Percentiles rank a stretch among this genome's conserved stretches.
Evolutionary conservation across 1,140 invertebrate genomes (phyloP).

Genomic region (Euwallacea fornicatus): DNA sequence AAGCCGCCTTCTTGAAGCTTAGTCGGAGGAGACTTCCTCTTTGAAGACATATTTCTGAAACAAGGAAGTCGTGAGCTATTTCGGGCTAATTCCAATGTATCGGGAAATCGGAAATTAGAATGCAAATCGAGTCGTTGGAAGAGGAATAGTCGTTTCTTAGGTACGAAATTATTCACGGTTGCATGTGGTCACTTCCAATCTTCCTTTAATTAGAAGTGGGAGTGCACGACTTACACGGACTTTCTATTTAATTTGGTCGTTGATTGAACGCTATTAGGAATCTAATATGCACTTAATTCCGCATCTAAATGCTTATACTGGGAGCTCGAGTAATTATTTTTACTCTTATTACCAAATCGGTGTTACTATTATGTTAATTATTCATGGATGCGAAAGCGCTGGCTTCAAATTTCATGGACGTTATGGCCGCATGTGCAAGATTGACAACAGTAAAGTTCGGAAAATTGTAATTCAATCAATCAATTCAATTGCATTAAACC

Average conservation of each 20-base stretch:
- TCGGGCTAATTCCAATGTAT: background rate
- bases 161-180: constrained; percentile 35
- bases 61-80: background rate
- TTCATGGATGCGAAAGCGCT: too few relatives aligned
- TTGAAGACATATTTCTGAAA: constrained; percentile 90
- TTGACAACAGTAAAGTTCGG: too few relatives aligned
- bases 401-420: too few relatives aligned
- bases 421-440: too few relatives aligned
- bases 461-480: too few relatives aligned
- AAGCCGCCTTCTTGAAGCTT: constrained; percentile 81
- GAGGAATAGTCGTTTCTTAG: constrained; percentile 24
- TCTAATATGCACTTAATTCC: constrained; percentile 16
- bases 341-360: background rate
- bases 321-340: too few relatives aligned
- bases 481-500: too few relatives aligned
- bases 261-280: constrained; percentile 30
- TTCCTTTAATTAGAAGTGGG: constrained; percentile 38
- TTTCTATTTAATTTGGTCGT: constrained; percentile 35
- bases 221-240: constrained; percentile 31
- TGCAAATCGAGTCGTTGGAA: constrained; percentile 20
- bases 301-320: background rate
- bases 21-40: constrained; percentile 88
- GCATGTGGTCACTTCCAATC: constrained; percentile 38
- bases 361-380: too few relatives aligned
- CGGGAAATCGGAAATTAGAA: constrained; percentile 31